Conservation (phyloP, 2,888 invertebrate species). For the Clepsis dumicolana region DNA sequence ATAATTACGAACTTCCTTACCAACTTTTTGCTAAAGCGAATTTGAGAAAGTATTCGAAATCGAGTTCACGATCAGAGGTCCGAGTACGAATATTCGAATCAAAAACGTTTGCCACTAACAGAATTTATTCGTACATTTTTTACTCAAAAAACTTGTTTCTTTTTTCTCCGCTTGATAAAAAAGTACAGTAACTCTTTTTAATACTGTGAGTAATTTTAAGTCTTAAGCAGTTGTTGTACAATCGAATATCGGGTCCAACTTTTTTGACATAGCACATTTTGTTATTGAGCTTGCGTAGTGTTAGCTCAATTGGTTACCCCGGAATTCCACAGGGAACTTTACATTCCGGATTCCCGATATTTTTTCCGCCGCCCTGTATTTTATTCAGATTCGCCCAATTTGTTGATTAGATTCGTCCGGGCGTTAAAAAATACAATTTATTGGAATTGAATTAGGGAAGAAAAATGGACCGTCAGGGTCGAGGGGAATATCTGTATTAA, state of each 20-base stretch:
- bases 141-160: background rate
- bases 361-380: conserved; percentile 12
- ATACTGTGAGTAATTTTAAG: background rate
- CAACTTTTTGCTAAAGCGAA: no score
- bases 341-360: conserved; percentile 4
- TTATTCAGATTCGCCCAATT: conserved; percentile 28
- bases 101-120: no score
- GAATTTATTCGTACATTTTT: background rate
- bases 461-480: background rate
- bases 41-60: no score
- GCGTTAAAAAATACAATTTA: conserved; percentile 23
- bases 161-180: background rate
- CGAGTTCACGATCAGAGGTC: no score
- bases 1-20: no score
- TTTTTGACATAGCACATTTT: background rate
- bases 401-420: conserved; percentile 16
- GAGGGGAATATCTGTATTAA: background rate
- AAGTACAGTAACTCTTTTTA: background rate
- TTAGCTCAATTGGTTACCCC: background rate
- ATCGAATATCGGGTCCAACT: background rate
- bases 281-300: background rate
- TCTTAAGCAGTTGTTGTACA: background rate
- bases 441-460: conserved; percentile 11
- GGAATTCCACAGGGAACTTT: background rate
- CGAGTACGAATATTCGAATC: no score